phyloP scores from a whole-genome alignment of 2,888 invertebrate genomes.

The Nomada lathburiana region DNA sequence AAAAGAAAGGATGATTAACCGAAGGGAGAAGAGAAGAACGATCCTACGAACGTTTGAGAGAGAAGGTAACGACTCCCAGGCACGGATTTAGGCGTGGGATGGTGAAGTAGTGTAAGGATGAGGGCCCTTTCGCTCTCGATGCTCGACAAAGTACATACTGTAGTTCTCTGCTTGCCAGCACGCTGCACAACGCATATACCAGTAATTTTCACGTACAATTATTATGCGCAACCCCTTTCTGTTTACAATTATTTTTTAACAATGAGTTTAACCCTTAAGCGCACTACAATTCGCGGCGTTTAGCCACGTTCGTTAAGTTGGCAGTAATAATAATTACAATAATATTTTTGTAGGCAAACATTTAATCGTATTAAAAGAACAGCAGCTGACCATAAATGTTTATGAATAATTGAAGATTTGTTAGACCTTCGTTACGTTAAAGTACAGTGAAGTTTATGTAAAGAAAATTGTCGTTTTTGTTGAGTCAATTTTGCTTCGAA shows the following conservation, averaged over 20 bases:
- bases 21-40: conserved; percentile 41
- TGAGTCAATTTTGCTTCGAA: background rate
- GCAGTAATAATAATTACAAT: no score
- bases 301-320: background rate
- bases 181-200: conserved; percentile 18
- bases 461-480: no score
- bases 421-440: no score
- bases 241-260: conserved; percentile 12
- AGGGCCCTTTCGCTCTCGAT: conserved; percentile 67
- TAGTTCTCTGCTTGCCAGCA: conserved; percentile 45
- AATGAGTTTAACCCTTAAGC: conserved; percentile 22
- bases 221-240: conserved; percentile 22
- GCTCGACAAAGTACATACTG: conserved; percentile 44
- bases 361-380: background rate
- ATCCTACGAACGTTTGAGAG: conserved; percentile 30
- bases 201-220: conserved; percentile 44
- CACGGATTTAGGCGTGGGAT: conserved; percentile 70
- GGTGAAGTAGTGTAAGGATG: conserved; percentile 58
- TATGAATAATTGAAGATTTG: background rate
- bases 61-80: conserved; percentile 59
- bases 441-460: no score
- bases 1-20: conserved; percentile 50
- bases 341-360: background rate
- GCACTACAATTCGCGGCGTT: background rate
- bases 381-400: no score